These are phyloP conservation scores for Sinocyclocheilus rhinocerous DNA, from an alignment of 2,113 vertebrate genomes.

Conservation along the genomic window DNA sequence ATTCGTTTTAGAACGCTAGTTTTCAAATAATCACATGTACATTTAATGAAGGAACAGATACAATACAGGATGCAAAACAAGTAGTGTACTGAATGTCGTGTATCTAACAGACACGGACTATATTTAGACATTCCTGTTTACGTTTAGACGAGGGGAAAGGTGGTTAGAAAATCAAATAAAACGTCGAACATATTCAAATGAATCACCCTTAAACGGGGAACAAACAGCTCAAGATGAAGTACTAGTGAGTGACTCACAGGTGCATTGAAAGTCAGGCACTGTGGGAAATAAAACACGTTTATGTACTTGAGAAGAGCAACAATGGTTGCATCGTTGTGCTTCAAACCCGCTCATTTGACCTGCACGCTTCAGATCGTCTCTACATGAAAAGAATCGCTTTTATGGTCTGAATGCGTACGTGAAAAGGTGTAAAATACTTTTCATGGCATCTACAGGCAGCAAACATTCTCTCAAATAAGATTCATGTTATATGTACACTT, in stretches of 20 bases:
- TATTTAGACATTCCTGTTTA: conserved; percentile 37
- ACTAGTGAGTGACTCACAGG: conserved; percentile 17
- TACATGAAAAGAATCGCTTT: background rate
- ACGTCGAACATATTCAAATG: conserved; percentile 45
- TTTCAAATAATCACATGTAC: conserved; percentile 48
- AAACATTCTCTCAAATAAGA: background rate
- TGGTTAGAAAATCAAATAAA: conserved; percentile 1
- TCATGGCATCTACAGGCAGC: background rate
- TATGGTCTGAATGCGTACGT: background rate
- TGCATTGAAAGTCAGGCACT: conserved; percentile 58
- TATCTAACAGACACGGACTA: conserved; percentile 50
- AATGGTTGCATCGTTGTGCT: conserved; percentile 41
- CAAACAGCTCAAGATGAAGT: conserved; percentile 25
- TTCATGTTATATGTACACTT: conserved; percentile 2
- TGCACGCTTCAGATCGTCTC: conserved; percentile 9
- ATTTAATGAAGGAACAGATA: conserved; percentile 21
- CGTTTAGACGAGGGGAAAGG: background rate
- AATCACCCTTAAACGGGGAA: conserved; percentile 56
- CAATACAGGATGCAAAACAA: conserved; percentile 45
- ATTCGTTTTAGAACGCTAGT: conserved; percentile 57
- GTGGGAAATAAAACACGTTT: conserved; percentile 38
- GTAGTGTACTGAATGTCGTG: conserved; percentile 55
- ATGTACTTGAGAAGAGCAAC: conserved; percentile 10
- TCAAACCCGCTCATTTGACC: conserved; percentile 10
- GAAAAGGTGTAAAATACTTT: background rate